Conservation (phyloP, 2,888 invertebrate genomes). For the Drosophila dives region DNA sequence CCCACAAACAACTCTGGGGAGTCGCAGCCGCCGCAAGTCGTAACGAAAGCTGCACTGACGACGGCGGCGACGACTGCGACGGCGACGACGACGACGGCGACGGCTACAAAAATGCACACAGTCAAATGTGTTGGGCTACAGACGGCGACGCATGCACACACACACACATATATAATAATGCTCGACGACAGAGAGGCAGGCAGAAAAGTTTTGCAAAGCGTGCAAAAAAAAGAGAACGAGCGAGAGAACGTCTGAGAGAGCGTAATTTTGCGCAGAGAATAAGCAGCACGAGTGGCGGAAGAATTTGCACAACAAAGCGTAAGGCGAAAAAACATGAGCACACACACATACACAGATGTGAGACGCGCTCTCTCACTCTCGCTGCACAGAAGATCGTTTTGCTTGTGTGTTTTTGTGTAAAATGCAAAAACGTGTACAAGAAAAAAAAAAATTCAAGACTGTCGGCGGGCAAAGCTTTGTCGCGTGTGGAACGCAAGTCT, state of each 20-base stretch:
- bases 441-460: conserved; percentile 35
- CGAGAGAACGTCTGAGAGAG: conserved; percentile 43
- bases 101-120: conserved; percentile 77
- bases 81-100: conserved; percentile 31
- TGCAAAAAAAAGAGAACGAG: conserved; percentile 55
- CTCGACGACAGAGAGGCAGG: conserved; percentile 45
- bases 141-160: conserved; percentile 62
- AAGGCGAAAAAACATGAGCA: conserved; percentile 73
- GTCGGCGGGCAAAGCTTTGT: conserved; percentile 56
- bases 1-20: conserved; percentile 76
- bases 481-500: conserved; percentile 68
- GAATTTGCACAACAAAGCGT: conserved; percentile 81
- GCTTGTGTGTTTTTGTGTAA: conserved; percentile 33
- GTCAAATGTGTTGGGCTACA: conserved; percentile 46
- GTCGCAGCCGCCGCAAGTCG: conserved; percentile 67
- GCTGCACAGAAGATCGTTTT: conserved; percentile 68
- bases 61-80: conserved; percentile 40
- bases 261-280: conserved; percentile 52
- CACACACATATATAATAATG: conserved; percentile 52
- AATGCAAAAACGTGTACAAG: conserved; percentile 55
- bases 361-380: conserved; percentile 11
- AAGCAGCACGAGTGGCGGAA: conserved; percentile 71
- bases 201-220: conserved; percentile 70
- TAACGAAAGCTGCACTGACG: conserved; percentile 69
- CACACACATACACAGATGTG: conserved; percentile 37